Percentiles rank a stretch among this genome's conserved stretches.
These are phyloP conservation scores for Rhopilema esculentum DNA, from an alignment of 30 jellyfish, hydroid and myxozoan species.

Conservation along the genomic window DNA sequence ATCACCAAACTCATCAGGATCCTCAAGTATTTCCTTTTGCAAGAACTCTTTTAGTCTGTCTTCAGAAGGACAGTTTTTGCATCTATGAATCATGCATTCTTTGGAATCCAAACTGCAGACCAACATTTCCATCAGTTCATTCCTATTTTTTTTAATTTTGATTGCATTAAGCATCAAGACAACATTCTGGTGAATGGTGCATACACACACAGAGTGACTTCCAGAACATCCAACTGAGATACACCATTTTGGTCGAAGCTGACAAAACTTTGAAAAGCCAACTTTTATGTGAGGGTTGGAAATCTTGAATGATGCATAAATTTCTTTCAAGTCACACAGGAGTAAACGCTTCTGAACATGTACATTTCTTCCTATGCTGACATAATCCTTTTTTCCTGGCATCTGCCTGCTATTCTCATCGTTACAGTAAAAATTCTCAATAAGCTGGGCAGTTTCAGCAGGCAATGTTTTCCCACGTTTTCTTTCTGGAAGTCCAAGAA, in stretches of 20 bases:
- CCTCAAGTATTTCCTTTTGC: slow-evolving; percentile 18
- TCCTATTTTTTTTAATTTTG: background rate
- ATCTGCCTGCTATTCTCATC: slow-evolving; percentile 68
- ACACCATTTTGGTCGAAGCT: slow-evolving; percentile 80
- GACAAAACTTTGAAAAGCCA: slow-evolving; percentile 74
- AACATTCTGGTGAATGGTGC: slow-evolving; percentile 82
- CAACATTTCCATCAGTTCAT: background rate
- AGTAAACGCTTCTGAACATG: slow-evolving; percentile 61
- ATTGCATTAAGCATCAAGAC: slow-evolving; percentile 50
- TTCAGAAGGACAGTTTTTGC: slow-evolving; percentile 53
- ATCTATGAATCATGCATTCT: slow-evolving; percentile 71
- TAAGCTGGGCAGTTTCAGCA: background rate
- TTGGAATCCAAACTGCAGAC: slow-evolving; percentile 1
- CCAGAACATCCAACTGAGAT: slow-evolving; percentile 76
- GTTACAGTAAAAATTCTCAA: slow-evolving; percentile 46
- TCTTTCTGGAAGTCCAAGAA: slow-evolving; percentile 27
- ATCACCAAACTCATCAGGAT: too few species aligned
- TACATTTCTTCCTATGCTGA: slow-evolving; percentile 44
- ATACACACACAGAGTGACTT: slow-evolving; percentile 86
- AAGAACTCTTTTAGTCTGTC: background rate
- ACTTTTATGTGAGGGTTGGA: slow-evolving; percentile 42
- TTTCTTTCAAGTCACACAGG: slow-evolving; percentile 73
- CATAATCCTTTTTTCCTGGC: slow-evolving; percentile 76
- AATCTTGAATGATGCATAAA: slow-evolving; percentile 47
- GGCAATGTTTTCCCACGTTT: slow-evolving; percentile 5